Evolutionary conservation across 2,113 vertebrate species (phyloP).

Genomic region (Heterotilapia buettikoferi): DNA sequence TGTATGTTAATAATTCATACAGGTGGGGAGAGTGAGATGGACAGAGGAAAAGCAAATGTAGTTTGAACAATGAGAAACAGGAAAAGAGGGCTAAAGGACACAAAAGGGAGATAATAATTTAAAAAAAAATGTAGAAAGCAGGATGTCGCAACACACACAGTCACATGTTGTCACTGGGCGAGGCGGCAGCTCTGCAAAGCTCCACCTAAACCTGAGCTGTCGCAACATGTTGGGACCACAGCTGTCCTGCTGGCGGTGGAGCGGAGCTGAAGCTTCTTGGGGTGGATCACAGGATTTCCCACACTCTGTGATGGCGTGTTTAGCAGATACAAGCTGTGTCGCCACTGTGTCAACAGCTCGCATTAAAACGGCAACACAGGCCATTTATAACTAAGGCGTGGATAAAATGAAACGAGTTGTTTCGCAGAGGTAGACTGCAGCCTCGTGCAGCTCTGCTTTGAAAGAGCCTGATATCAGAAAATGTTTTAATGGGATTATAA

Average conservation of each 20-base stretch:
- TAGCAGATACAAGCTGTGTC: background rate
- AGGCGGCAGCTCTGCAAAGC: background rate
- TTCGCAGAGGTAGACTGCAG: background rate
- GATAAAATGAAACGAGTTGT: background rate
- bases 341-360: background rate
- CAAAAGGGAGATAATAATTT: background rate
- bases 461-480: background rate
- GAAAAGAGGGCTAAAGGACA: background rate
- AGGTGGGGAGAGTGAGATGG: background rate
- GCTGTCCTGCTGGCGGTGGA: background rate
- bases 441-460: background rate
- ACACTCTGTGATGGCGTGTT: background rate
- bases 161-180: conserved; percentile 15
- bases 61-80: background rate
- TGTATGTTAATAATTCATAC: background rate
- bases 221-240: conserved; percentile 5
- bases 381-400: background rate
- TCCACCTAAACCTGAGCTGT: conserved; percentile 24
- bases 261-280: background rate
- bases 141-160: background rate
- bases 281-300: background rate
- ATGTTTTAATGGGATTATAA: background rate
- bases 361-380: background rate
- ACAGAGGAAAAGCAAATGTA: background rate
- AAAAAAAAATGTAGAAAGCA: background rate